A percentile compares a stretch with the other conserved stretches of the same genome.
These are phyloP conservation scores for Cichladusa arquata DNA, from an alignment of 2,113 vertebrate species.

Conservation along the genomic window DNA sequence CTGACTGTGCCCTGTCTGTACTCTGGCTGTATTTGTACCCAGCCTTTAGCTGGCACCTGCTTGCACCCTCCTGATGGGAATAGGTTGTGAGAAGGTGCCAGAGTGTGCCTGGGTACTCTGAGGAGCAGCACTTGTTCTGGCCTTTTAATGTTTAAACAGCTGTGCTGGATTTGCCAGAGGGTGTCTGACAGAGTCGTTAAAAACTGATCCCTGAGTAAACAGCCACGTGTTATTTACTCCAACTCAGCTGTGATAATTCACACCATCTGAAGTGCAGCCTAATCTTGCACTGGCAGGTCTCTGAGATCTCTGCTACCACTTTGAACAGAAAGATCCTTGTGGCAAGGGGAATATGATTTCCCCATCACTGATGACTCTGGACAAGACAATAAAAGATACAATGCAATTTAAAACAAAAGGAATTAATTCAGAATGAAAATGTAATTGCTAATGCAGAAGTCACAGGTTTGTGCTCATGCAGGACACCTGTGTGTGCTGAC, in stretches of 20 bases:
- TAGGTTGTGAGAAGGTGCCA: neutral
- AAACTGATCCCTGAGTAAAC: conserved; percentile 38
- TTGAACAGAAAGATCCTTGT: neutral
- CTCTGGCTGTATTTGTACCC: neutral
- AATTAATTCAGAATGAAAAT: neutral
- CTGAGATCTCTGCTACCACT: neutral
- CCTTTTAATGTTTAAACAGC: conserved; percentile 20
- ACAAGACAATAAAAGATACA: neutral
- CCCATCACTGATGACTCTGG: neutral
- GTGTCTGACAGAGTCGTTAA: neutral
- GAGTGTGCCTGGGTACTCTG: neutral
- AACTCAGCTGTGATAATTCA: conserved; percentile 20
- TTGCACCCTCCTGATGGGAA: neutral
- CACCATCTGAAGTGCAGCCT: neutral
- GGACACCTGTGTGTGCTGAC: neutral
- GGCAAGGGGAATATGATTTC: neutral
- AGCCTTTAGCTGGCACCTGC: neutral
- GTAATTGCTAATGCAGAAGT: neutral
- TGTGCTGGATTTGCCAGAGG: neutral
- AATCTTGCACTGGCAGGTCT: neutral
- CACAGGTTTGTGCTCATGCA: neutral
- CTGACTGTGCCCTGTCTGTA: fast-evolving
- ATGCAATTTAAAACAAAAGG: neutral
- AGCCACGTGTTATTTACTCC: neutral
- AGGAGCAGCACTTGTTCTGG: neutral